Evolutionary conservation across 2,113 vertebrate species (phyloP), one percentile per base, ranked within the genome.

Genomic region (Blennius ocellaris): DNA sequence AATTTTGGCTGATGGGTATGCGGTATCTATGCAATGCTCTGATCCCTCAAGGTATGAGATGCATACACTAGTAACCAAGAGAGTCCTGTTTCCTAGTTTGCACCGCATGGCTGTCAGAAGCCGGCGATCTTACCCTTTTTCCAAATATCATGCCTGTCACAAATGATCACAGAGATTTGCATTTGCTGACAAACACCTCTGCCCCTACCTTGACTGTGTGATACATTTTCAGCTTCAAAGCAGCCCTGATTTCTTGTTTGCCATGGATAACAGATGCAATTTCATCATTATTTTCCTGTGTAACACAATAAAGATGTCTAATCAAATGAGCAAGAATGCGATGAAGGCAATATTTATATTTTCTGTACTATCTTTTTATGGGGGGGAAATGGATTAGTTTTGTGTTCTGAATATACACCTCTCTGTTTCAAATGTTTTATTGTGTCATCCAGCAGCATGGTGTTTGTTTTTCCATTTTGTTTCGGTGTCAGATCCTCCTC

Each of bases 71-170:
- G 72, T 59, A 72, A 59, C 72, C 77, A 56, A 43, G 55, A 38
- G 56, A 73, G 68, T 76, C 44, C 30, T 59, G 68, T 55, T 79
- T 82, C 47, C 21, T 83, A 57, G 86, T 78, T 65, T 57, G 70
- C 58, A 49, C 81, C 69, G 80, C 78, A 30, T 62, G 66, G 76
- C 69, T 88, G 82, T 85, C 85, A 85, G 56, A 61, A 82, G 53
- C 36, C 36, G 47, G 49, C 39, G 63, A 66, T 84, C 82, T 85
- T 66, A 86, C 57, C 73, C 80, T 75, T 87, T 90, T 83, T 81
- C 40, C 65, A 84, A 87, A 83, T 86, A 78, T 82, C 86, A 89
- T 63, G 69, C 71, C 57, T 85, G 86, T 88, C 88, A 81, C 43
- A 66, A 73, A 71, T 66, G 58, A 87, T 91, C 82, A 85, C 78